Evolutionary conservation across 2,888 invertebrate species (phyloP), one percentile per base, ranked within the genome.

Genomic region (Himalopsyche anomala): DNA sequence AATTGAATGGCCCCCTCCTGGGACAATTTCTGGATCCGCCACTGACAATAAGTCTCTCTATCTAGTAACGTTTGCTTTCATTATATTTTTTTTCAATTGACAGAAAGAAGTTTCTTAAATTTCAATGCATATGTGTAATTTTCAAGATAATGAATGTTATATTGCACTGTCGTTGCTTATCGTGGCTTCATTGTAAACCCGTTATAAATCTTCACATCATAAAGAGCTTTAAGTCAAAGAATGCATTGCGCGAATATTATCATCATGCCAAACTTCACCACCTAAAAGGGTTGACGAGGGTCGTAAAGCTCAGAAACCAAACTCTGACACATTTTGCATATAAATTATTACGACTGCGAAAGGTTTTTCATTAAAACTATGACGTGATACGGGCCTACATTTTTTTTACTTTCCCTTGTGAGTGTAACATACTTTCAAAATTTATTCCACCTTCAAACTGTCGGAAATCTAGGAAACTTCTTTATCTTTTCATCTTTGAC

Each of bases 341-440:
- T 62, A 62, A 62, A 62, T 62, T 62, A 62, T 62, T 62, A 19
- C 62, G 62, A n/a, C 62, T n/a, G 62, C 62, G 8, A 62, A 28
- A 28, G 62, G 62, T n/a, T 62, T 62, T 62, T 62, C 62, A 62
- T 62, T 62, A 62, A 62, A 62, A 62, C 62, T 62, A 62, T 62
- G 62, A 62, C 62, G 62, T 62, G 62, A 62, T 19, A 62, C 28
- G 28, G 62, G 19, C 62, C 9, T n/a, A 56, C n/a, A n/a, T 62
- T 62, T n/a, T 28, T 62, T 28, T 62, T 8, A 62, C 51, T 51
- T 51, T 51, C 2, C 4, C 51, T 51, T 51, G 51, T 15, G 15
- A 51, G 8, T 15, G 51, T 51, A 51, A 51, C 51, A 51, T 15
- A 51, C 15, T 51, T 45, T 51, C 51, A 5, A 51, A 51, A 51